phyloP scores from a whole-genome alignment of 2,797 vertebrate genomes.

The Chelon auratus region DNA sequence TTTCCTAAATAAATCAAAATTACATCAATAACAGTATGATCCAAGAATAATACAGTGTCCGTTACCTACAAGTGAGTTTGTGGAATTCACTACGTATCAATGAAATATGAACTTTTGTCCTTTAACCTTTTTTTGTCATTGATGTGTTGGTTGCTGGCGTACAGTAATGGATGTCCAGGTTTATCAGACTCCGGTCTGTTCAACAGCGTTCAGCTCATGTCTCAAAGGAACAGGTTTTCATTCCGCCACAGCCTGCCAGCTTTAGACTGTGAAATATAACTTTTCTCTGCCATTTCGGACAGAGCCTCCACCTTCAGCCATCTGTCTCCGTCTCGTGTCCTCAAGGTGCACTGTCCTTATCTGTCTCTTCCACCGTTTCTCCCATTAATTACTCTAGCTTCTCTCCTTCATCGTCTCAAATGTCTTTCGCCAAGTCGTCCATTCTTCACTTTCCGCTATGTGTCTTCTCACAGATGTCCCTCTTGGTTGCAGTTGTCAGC shows the following conservation, averaged over 20 bases:
- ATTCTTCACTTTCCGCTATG: conserved; percentile 19
- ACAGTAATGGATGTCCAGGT: not conserved
- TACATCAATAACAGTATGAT: not conserved
- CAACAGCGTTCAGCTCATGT: conserved; percentile 32
- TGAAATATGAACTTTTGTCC: not conserved
- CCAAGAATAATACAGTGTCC: not conserved
- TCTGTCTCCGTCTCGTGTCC: conserved; percentile 38
- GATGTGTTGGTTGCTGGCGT: not conserved
- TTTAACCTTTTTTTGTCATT: not conserved
- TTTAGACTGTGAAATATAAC: conserved; percentile 25
- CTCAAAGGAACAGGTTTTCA: conserved; percentile 41
- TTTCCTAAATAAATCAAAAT: not conserved
- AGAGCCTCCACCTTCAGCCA: conserved; percentile 41
- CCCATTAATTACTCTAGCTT: conserved; percentile 48
- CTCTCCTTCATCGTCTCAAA: conserved; percentile 35
- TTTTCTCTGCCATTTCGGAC: conserved; percentile 40
- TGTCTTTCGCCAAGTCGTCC: conserved; percentile 8
- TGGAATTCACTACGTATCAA: no score
- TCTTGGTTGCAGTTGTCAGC: conserved; percentile 29
- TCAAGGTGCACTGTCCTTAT: conserved; percentile 27
- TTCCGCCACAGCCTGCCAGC: conserved; percentile 40
- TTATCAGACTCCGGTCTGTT: conserved; percentile 15
- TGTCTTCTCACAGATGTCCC: conserved; percentile 29
- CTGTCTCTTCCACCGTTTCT: conserved; percentile 22
- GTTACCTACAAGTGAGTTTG: no score